Evolutionary conservation across 2,113 vertebrate genomes (phyloP), one percentile per base, ranked within the genome.

Genomic region (Lutjanus erythropterus): DNA sequence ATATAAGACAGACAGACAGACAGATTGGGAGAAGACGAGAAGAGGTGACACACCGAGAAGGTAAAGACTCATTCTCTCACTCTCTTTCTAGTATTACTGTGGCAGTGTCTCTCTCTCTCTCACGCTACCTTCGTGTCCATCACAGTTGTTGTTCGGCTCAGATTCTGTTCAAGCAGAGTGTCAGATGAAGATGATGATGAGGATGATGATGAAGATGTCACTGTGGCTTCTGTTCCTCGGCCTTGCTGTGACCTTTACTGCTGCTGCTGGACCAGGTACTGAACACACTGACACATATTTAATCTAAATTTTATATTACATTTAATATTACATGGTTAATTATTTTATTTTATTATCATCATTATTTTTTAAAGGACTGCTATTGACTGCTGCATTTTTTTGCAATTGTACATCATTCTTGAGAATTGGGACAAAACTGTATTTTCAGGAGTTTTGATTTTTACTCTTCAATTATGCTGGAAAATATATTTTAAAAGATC

Each of bases 221-320:
- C 39, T 60, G 35, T 72, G 50, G 66, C n/a, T 90, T 9, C 60
- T 89, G 68, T 7, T 88, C 71, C 37, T 86, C 2, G 78, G 75
- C 49, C 37, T 84, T 5, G 46, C 16, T 15, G 18, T 80, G 27
- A 52, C 33, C n/a, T 68, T 37, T 23, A 19, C 37, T 52, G 71
- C 77, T 62, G 73, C 87, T 73, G 75, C 85, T 64, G 65, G 41
- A 73, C 68, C 85, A 88, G 90, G 90, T 90, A 80, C 2, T 25
- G n/a, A 3, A 39, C 29, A 39, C 25, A 25, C 12, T 9, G 35
- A 74, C 59, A 35, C 11, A 5, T 9, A 18, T 46, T 19, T 19
- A 25, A 46, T 21, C 9, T 50, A n/a, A n/a, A n/a, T n/a, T n/a
- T n/a, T n/a, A n/a, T n/a, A n/a, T n/a, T n/a, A n/a, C n/a, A n/a